Base-by-base conservation (phyloP, 2,113 vertebrate genomes). In the Morone saxatilis region DNA sequence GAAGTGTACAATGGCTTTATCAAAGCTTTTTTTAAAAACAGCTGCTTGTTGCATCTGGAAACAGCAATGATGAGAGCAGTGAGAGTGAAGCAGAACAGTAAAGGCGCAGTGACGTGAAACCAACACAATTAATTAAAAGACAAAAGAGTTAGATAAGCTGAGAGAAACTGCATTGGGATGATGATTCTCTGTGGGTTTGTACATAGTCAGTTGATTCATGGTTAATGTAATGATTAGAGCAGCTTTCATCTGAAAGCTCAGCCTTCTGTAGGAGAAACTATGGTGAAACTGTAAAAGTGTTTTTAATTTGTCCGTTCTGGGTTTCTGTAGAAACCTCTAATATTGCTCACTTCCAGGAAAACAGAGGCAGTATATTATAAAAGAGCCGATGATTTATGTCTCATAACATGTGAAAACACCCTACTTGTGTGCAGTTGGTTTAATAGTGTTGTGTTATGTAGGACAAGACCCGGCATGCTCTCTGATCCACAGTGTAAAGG, bases 381-480 rank as follows among this genome's bases (percentile, higher is more conserved):
- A 56, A 22, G 65, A 78, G 43, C 36, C 3, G 0, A 5, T 79
- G 75, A 83, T 74, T 80, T 83, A 86, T 82, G 66, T 41, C 10
- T 0, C 22, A 4, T 50, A 70, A 51, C 62, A 8, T 82, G 78
- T 77, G 31, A 76, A 69, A 76, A 76, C 77, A 36, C 9, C 47
- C n/a, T 5, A 1, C 51, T 78, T 81, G 38, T 89, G 74, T 75
- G 70, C 62, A 63, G 5, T 70, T 36, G 74, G 57, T 83, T 78
- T 87, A 65, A 80, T 54, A 31, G 56, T n/a, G 17, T 14, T 1
- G 53, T 48, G 40, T 56, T 66, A 31, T 22, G 38, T 50, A 53
- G 71, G 74, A 75, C 90, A 89, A 88, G 90, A 60, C 71, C n/a
- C 0, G 62, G 54, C 92, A 78, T 2, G 90, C 59, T 66, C 11